Base-by-base conservation (phyloP, 1,140 invertebrate species). In the Zaprionus capensis region DNA sequence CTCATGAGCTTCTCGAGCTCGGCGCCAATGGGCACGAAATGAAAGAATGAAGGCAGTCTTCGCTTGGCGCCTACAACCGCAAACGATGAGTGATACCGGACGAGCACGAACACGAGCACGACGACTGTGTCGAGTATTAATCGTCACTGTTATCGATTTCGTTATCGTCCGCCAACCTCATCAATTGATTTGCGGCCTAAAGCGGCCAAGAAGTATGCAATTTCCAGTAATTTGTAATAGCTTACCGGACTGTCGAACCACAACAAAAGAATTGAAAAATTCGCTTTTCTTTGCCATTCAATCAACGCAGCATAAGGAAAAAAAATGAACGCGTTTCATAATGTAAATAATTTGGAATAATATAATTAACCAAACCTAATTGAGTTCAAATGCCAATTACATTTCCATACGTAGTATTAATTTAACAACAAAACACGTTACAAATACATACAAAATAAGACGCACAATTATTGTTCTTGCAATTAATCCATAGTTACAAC, bases 11-110 rank as follows among this genome's bases (percentile, higher is more conserved):
- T 57, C 86, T 92, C 73, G 91, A 92, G 82, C 90, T 92, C 44
- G 91, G 91, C 7, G 57, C 90, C 31, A 92, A 92, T 90, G 91
- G 82, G 6, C 87, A 92, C 66, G 91, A 92, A 61, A 91, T 86
- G 85, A 91, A 92, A 61, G 88, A 92, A 92, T 90, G 85, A 91
- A 88, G 86, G 83, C 87, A 91, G 86, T 90, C 85, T 82, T 75
- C 68, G 79, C 85, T 90, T 91, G 85, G 86, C 86, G 82, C 85
- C 82, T 90, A 90, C 77, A 90, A 91, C 66, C 85, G 85, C 86
- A 90, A 90, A 53, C 85, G 85, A 90, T 90, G 85, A 90, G 85
- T 85, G 79, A 28, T 41, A 34, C 28, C 58, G 72, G 70, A 85
- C 75, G 64, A 85, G 74, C 70, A 69, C 69, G 81, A 85, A 24